Conservation (phyloP, 2,113 vertebrate species). For the Pelobates fuscus region DNA sequence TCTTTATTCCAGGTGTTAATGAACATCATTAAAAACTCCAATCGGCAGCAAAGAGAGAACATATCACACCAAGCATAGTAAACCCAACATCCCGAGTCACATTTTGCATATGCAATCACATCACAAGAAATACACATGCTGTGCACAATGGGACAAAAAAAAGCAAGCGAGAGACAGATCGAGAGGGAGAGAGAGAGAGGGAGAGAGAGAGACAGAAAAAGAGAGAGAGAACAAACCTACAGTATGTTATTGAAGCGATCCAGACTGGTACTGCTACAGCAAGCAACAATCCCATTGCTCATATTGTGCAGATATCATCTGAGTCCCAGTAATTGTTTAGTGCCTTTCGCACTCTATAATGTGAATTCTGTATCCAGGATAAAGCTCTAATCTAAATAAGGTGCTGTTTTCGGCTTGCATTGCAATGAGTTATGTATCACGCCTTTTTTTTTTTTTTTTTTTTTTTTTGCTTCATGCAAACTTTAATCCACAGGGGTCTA, state of each 20-base stretch:
- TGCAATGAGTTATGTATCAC: constrained; percentile 13
- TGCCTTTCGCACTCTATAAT: constrained; percentile 17
- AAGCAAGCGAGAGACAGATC: constrained; percentile 42
- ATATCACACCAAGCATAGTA: constrained; percentile 40
- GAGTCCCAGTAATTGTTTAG: constrained; percentile 1
- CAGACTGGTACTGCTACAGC: constrained; percentile 25
- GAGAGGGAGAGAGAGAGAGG: constrained; percentile 13
- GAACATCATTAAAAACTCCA: constrained; percentile 48
- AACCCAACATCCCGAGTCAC: constrained; percentile 36
- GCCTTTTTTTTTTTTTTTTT: constrained; percentile 60
- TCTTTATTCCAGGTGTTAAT: constrained; percentile 44
- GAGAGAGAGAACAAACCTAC: constrained; percentile 27
- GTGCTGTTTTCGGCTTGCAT: constrained; percentile 27
- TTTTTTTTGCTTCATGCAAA: constrained; percentile 66
- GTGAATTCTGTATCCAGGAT: constrained; percentile 41
- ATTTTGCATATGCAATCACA: constrained; percentile 52
- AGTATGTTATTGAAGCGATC: constrained; percentile 32
- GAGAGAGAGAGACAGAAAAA: constrained; percentile 7
- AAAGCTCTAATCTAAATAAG: constrained; percentile 35
- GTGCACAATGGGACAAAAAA: constrained; percentile 49
- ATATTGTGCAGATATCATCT: background rate
- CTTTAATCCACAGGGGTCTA: constrained; percentile 68
- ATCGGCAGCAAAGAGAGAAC: constrained; percentile 23
- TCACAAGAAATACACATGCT: constrained; percentile 50
- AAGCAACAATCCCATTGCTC: constrained; percentile 14